Evolutionary conservation across 1,140 invertebrate species (phyloP), one percentile per base, ranked within the genome.

Genomic region (Sitodiplosis mosellana): DNA sequence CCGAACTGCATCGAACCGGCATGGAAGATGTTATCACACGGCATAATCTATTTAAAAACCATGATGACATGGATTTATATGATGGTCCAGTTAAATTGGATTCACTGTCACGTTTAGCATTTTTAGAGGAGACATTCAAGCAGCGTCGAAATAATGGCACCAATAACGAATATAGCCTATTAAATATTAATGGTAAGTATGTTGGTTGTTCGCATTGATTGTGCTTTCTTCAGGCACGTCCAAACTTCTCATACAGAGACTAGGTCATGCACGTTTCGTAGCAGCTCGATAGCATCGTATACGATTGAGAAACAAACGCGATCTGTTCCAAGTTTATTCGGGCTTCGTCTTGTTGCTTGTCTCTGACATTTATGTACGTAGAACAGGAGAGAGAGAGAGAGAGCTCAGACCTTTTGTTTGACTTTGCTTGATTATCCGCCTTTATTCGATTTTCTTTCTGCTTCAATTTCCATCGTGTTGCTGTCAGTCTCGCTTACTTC

Each of bases 1-100:
- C 92, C 0, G 88, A 92, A 63, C 73, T 96, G 14, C 89, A 96
- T 66, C 69, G 81, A 38, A 82, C 83, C 0, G 86, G 86, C 14
- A 87, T 87, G 80, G 83, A 87, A 55, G 83, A 87, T 63, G 83
- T 85, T 17, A 79, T 82, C 48, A 77, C 82, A 12, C 72, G 78
- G 49, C 85, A 88, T 66, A 87, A 87, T 66, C 71, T 87, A 38
- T 87, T 89, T 62, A 72, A 77, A 41, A 81, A 82, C 66, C 80
- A 87, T 64, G 80, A 83, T 52, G 83, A 87, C 57, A 76, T 77
- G 37, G 78, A 78, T 51, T 63, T 87, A 12, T 88, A 88, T 65
- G 83, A 86, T 58, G 84, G 85, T 14, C 71, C 78, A 33, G 83
- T 87, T 2, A 72, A 84, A 47, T 77, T 82, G 18, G 83, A 87